Conservation (phyloP, 1,140 invertebrate genomes). For the Nymphalis io region DNA sequence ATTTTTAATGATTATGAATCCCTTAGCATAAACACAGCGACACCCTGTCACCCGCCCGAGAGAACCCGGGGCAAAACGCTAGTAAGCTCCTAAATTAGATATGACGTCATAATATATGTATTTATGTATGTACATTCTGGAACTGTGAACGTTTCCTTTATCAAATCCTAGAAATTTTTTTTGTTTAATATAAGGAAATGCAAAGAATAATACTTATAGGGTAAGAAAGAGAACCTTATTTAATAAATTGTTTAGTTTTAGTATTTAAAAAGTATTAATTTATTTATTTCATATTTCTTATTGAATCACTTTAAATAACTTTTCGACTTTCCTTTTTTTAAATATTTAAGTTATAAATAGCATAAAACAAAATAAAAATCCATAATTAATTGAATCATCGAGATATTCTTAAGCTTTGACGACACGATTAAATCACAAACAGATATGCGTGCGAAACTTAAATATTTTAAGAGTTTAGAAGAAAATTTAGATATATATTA, state of each 20-base stretch:
- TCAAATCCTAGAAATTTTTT: conserved; percentile 12
- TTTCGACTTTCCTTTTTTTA: neutral
- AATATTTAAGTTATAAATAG: too few species aligned
- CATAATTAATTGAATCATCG: too few species aligned
- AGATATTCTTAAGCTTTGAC: too few species aligned
- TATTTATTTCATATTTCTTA: neutral
- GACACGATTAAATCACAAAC: too few species aligned
- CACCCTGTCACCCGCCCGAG: conserved; percentile 79
- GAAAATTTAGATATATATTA: neutral
- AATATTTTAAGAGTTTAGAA: too few species aligned
- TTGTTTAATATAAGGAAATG: conserved; percentile 7
- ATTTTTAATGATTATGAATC: conserved; percentile 41
- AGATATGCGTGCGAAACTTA: too few species aligned
- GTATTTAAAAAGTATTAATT: neutral
- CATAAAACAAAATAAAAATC: too few species aligned
- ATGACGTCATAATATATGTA: conserved; percentile 72
- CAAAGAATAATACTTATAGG: conserved; percentile 7
- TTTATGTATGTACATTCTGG: conserved; percentile 50
- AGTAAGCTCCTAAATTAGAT: conserved; percentile 80
- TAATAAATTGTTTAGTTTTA: conserved; percentile 10
- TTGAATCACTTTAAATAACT: neutral
- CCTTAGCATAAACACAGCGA: conserved; percentile 76
- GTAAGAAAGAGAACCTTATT: conserved; percentile 5
- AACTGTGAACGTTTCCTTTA: conserved; percentile 33
- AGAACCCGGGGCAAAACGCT: conserved; percentile 74